A percentile compares a stretch with the other conserved stretches of the same genome.
These are phyloP conservation scores for Oryctes rhinoceros DNA, from an alignment of 1,140 invertebrate genomes.

Conservation along the genomic window DNA sequence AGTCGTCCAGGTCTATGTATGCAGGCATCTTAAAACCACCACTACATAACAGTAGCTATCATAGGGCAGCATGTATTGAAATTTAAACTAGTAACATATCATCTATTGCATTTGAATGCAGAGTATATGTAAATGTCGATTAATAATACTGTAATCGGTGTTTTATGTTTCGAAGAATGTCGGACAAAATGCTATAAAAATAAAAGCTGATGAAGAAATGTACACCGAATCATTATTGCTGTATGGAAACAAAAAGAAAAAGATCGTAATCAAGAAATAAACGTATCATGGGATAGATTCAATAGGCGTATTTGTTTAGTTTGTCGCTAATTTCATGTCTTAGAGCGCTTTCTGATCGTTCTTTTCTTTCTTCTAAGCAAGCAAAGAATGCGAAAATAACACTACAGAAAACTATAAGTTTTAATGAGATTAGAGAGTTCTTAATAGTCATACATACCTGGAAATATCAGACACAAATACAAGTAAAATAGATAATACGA, in stretches of 20 bases:
- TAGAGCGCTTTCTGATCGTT: no score
- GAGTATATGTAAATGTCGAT: not conserved
- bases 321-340: no score
- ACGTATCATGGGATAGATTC: no score
- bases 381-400: no score
- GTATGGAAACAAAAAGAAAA: not conserved
- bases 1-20: not conserved
- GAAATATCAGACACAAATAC: no score
- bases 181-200: not conserved
- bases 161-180: not conserved
- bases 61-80: not conserved
- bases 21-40: slow-evolving; percentile 20
- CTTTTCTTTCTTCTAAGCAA: no score
- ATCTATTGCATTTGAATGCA: not conserved
- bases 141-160: not conserved
- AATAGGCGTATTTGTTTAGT: no score
- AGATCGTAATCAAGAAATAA: no score
- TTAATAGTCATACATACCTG: no score
- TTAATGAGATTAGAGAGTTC: no score
- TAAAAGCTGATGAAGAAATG: slow-evolving; percentile 19
- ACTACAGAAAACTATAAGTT: no score
- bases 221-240: not conserved
- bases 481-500: no score
- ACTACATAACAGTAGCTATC: not conserved
- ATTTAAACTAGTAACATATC: not conserved